Conservation (phyloP, 2,888 invertebrate species). For the Pterostichus niger region DNA sequence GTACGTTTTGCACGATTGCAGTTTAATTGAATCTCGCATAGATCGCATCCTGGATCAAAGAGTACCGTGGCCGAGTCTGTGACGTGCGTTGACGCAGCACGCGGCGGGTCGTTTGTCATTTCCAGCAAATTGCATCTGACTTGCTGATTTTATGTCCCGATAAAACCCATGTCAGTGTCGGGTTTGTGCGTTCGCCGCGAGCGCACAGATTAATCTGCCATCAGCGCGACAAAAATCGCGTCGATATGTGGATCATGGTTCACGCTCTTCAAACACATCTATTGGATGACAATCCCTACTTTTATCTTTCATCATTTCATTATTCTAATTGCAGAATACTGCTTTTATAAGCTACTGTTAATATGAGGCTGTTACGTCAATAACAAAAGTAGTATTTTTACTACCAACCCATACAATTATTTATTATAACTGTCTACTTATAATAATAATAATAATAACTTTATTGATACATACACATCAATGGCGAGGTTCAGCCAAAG, state of each 20-base stretch:
- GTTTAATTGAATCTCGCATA: slow-evolving; percentile 1
- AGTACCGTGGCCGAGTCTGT: not conserved
- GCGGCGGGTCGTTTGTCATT: slow-evolving; percentile 57
- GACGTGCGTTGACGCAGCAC: slow-evolving; percentile 26
- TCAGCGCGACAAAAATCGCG: slow-evolving; percentile 39
- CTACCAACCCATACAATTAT: no score
- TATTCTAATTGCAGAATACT: no score
- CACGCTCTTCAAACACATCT: not conserved
- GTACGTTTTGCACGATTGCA: slow-evolving; percentile 21
- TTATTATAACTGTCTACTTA: no score
- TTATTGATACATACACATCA: no score
- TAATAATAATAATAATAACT: no score
- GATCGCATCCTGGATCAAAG: not conserved
- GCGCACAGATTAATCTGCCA: slow-evolving; percentile 40
- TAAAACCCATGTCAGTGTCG: slow-evolving; percentile 60
- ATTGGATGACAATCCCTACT: not conserved
- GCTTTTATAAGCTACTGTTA: no score
- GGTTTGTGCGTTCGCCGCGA: not conserved
- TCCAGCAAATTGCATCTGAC: slow-evolving; percentile 63
- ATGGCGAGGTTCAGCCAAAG: no score
- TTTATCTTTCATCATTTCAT: no score
- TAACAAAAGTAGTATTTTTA: no score
- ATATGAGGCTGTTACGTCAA: no score
- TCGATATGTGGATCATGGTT: not conserved
- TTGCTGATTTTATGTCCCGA: slow-evolving; percentile 60